Evolutionary conservation across 2,113 vertebrate species (phyloP), one percentile per base, ranked within the genome.

Genomic region (Diphyllodes magnificus): DNA sequence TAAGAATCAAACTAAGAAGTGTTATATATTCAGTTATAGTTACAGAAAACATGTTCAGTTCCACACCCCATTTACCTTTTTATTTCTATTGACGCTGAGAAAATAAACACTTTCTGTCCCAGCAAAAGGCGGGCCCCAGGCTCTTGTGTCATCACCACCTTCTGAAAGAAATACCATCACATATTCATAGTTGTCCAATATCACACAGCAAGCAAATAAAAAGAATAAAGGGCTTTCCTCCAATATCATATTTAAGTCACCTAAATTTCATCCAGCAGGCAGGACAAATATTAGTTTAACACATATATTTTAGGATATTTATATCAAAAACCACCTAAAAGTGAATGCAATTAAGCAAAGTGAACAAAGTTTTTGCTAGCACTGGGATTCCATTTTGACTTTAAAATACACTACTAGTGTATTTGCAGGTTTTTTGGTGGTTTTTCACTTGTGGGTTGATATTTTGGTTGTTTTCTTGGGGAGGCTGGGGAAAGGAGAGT

Each of bases 21-120:
- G 6, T 57, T 51, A 31, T 11, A 8, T 80, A 35, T 72, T 63
- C 60, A 66, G 35, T 16, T 71, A 35, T 15, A 81, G 69, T 23
- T 53, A 90, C 27, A 90, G 42, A 39, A 91, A 86, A 40, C 15
- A n/a, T 50, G 21, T 51, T 73, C 40, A 50, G 3, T 54, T 50
- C 18, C 7, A 1, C 15, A 4, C 9, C 22, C 42, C 37, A 30
- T 81, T 97, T 98, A 99, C 98, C 98, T 99, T 99, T 95, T 99
- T 99, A 96, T 99, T 99, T 79, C 99, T 97, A 95, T 99, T 99
- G 94, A 99, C 97, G 87, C 99, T 99, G 64, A 99, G 98, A 98
- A 99, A 99, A 94, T 99, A 99, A 92, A 96, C 86, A 91, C 98
- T 99, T 97, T 99, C 99, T 72, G 94, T 97, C 42, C 97, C 98